Evolutionary conservation across 1,140 invertebrate species (phyloP).

Genomic region (Drosophila murphyi): DNA sequence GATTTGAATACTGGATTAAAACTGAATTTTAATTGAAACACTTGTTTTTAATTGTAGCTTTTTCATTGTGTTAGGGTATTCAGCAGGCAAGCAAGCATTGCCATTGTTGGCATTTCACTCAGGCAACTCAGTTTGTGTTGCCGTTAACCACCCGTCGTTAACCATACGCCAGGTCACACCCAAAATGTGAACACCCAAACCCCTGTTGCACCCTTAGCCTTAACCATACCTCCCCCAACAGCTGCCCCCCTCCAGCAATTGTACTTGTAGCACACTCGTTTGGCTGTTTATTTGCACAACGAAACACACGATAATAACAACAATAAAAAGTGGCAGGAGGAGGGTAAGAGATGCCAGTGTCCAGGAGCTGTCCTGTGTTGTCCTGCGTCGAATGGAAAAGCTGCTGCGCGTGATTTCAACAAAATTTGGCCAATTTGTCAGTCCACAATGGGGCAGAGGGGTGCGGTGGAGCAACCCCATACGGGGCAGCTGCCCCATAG

Average conservation of each 20-base stretch:
- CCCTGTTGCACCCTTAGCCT: background rate
- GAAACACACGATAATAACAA: conserved; percentile 76
- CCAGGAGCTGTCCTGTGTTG: conserved; percentile 38
- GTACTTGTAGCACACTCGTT: conserved; percentile 76
- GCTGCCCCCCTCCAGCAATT: conserved; percentile 17
- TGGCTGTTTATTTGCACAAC: conserved; percentile 82
- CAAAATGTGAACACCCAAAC: background rate
- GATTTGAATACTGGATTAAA: background rate
- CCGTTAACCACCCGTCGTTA: conserved; percentile 38
- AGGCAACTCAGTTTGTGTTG: conserved; percentile 1
- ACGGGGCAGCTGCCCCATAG: background rate
- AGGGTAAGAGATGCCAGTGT: background rate
- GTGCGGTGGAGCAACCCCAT: no score
- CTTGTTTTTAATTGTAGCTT: background rate
- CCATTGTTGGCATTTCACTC: background rate
- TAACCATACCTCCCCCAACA: background rate
- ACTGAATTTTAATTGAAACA: background rate
- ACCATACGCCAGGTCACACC: conserved; percentile 55
- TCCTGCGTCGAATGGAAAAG: conserved; percentile 27
- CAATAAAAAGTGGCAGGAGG: conserved; percentile 59
- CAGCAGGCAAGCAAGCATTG: background rate
- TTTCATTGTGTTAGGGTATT: conserved; percentile 4
- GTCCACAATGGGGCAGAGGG: background rate
- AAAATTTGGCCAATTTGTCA: conserved; percentile 77
- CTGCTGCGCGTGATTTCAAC: conserved; percentile 61